These are phyloP conservation scores for Notarius quadriscutis DNA, from an alignment of 2,113 vertebrate genomes.

Conservation along the genomic window DNA sequence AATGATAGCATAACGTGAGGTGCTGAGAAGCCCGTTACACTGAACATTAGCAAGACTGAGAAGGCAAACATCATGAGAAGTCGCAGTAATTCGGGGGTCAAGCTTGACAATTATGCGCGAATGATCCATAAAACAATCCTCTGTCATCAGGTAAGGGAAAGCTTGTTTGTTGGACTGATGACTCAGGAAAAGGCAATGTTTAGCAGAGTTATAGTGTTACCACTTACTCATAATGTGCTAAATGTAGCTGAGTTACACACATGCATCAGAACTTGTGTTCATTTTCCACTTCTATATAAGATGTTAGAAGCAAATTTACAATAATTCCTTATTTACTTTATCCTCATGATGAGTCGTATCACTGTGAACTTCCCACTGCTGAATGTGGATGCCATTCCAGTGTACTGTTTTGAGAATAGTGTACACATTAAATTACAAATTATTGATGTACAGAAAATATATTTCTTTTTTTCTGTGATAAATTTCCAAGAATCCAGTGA, in stretches of 20 bases:
- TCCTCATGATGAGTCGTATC: background rate
- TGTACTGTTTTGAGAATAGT: background rate
- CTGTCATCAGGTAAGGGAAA: constrained; percentile 70
- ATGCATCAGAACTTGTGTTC: background rate
- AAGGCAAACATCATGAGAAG: constrained; percentile 73
- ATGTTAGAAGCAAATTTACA: background rate
- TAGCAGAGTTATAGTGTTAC: background rate
- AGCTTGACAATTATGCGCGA: constrained; percentile 77
- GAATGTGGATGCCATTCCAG: background rate
- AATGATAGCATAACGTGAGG: constrained; percentile 23
- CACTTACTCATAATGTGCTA: background rate
- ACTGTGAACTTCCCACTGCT: background rate
- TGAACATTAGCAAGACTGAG: background rate
- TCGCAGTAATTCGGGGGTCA: constrained; percentile 82
- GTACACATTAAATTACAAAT: background rate
- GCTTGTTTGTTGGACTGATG: background rate
- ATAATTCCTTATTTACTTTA: background rate
- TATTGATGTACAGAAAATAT: background rate
- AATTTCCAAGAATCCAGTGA: constrained; percentile 84
- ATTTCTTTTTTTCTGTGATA: background rate
- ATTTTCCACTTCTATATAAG: background rate
- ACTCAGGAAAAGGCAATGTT: background rate
- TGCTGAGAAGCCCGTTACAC: constrained; percentile 7
- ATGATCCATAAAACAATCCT: constrained; percentile 81
- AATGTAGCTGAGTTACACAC: background rate